Conservation (phyloP, 1,140 invertebrate species). For the Zaprionus ornatus region DNA sequence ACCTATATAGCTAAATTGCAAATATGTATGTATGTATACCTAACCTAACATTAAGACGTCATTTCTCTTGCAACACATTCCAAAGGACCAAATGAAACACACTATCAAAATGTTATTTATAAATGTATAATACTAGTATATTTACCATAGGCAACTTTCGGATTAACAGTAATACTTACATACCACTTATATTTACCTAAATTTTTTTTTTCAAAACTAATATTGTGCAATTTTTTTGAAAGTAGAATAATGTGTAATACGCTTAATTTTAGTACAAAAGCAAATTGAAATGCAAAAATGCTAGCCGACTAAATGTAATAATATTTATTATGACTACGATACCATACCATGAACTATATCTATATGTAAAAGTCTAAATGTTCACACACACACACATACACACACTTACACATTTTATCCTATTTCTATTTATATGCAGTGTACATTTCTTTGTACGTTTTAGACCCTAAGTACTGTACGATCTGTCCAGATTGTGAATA, state of each 20-base stretch:
- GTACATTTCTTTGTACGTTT: slow-evolving; percentile 24
- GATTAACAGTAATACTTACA: slow-evolving; percentile 9
- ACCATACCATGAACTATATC: slow-evolving; percentile 38
- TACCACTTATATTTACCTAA: slow-evolving; percentile 11
- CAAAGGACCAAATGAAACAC: slow-evolving; percentile 70
- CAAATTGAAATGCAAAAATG: slow-evolving; percentile 52
- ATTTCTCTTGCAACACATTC: slow-evolving; percentile 69
- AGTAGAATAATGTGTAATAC: slow-evolving; percentile 55
- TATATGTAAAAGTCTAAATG: slow-evolving; percentile 37
- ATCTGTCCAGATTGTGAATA: slow-evolving; percentile 59
- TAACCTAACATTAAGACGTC: slow-evolving; percentile 55
- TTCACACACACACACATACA: slow-evolving; percentile 25
- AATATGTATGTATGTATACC: slow-evolving; percentile 10
- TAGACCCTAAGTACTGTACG: slow-evolving; percentile 41
- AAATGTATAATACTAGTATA: slow-evolving; percentile 34
- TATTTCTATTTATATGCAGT: slow-evolving; percentile 35
- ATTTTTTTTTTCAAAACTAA: slow-evolving; percentile 30
- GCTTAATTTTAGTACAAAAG: slow-evolving; percentile 79
- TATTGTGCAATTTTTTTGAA: slow-evolving; percentile 40
- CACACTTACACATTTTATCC: slow-evolving; percentile 30
- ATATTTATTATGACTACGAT: slow-evolving; percentile 47
- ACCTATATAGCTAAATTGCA: slow-evolving; percentile 42
- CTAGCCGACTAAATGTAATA: slow-evolving; percentile 68
- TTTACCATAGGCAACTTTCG: slow-evolving; percentile 16
- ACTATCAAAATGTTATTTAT: slow-evolving; percentile 44